Percentiles rank a stretch among this genome's conserved stretches.
Evolutionary conservation across 2,113 vertebrate genomes (phyloP).

Genomic region (Paedocypris sp.): DNA sequence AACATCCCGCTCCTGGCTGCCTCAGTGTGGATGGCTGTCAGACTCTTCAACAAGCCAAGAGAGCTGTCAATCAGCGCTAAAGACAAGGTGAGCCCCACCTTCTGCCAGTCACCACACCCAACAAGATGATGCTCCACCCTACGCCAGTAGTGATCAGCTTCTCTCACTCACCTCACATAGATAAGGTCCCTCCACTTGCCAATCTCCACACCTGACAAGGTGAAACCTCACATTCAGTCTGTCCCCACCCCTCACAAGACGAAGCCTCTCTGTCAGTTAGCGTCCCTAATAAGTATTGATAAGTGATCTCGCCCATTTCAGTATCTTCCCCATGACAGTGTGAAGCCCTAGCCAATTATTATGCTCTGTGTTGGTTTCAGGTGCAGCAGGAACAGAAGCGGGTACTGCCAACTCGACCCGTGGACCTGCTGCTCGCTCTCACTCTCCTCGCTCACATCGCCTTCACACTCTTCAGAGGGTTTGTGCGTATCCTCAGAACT

Average conservation of each 20-base stretch:
- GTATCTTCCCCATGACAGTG: too few species aligned
- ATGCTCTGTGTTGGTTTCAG: constrained; percentile 43
- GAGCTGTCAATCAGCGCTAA: constrained; percentile 45
- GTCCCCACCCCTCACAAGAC: too few species aligned
- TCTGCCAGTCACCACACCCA: too few species aligned
- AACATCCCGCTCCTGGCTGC: constrained; percentile 66
- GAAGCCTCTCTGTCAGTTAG: too few species aligned
- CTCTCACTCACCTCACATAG: too few species aligned
- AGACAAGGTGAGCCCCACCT: constrained; percentile 63
- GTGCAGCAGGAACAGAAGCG: constrained; percentile 63
- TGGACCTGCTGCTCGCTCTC: constrained; percentile 62
- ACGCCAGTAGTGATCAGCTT: too few species aligned
- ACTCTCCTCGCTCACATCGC: constrained; percentile 49
- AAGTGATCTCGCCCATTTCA: too few species aligned
- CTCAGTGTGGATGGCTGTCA: constrained; percentile 64
- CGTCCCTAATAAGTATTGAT: too few species aligned
- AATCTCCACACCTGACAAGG: too few species aligned
- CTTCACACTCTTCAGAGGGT: constrained; percentile 78
- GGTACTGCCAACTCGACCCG: constrained; percentile 61
- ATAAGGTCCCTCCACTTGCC: too few species aligned
- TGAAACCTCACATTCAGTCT: too few species aligned
- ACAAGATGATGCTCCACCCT: too few species aligned
- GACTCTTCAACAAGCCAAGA: constrained; percentile 61
- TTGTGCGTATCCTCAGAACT: constrained; percentile 60
- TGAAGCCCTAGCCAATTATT: not conserved